Evolutionary conservation across 2,888 invertebrate genomes (phyloP), one percentile per base, ranked within the genome.

Genomic region (Chirona hameri): DNA sequence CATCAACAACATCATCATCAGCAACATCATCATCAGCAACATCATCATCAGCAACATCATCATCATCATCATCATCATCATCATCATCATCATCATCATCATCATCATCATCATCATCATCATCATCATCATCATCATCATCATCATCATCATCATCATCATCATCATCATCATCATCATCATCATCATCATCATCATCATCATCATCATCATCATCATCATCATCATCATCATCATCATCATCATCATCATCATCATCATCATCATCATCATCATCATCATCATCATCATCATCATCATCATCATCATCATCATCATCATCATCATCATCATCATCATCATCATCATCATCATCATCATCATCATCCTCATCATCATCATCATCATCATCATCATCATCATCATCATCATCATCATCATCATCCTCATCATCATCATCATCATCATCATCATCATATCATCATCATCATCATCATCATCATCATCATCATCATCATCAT

Each of bases 71-170:
- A n/a, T n/a, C n/a, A n/a, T n/a, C 18, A 39, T 39, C 18, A 81
- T 81, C 81, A 81, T 81, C 81, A 81, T 81, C 48, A 81, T 39
- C 46, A 81, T 31, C 81, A 46, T 39, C 46, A 81, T 10, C 46
- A 31, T 81, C 46, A 15, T 52, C 48, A 39, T 46, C 46, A 81
- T 81, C 81, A 46, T 24, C 81, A 15, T 81, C 76, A 72, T 15
- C 76, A 12, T 72, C 76, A 72, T 72, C 18, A 12, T 9, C 76
- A 15, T 24, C n/a, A 18, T 48, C 15, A 48, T 27, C 39, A 48
- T 48, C 39, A 48, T 14, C 15, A 24, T 27, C 10, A 24, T 46
- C 39, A 24, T 79, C 79, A 79, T 79, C 79, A 79, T 79, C 79
- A 39, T 48, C 15, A 24, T 39, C 79, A 0, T 21, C 48, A 18